Evolutionary conservation across 2,888 invertebrate genomes (phyloP).

Genomic region (Eupithecia subfuscata): DNA sequence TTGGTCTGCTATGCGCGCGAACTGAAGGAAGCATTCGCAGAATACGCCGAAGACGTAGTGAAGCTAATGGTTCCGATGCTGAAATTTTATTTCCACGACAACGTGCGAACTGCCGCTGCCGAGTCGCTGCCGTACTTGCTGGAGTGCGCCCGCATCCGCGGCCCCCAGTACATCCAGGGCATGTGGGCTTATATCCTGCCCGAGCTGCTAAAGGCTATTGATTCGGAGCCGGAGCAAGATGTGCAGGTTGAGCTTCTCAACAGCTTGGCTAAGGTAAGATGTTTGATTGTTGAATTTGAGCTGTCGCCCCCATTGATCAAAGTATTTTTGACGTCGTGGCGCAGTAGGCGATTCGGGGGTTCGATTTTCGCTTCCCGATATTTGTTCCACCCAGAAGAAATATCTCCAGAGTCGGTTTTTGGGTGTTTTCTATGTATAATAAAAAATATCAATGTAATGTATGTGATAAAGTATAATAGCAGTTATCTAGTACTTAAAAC

Average conservation of each 20-base stretch:
- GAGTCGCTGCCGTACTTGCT: conserved; percentile 94
- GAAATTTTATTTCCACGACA: conserved; percentile 97
- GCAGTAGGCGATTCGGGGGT: not conserved
- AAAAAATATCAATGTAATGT: no score
- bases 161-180: conserved; percentile 85
- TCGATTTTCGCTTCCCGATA: not conserved
- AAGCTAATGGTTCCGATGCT: conserved; percentile 94
- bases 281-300: not conserved
- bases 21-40: conserved; percentile 90
- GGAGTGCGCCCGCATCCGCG: conserved; percentile 93
- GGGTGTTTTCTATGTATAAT: no score
- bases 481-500: no score
- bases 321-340: not conserved
- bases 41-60: conserved; percentile 87
- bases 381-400: not conserved
- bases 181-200: conserved; percentile 97
- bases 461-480: no score
- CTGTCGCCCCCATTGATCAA: not conserved
- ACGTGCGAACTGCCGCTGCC: conserved; percentile 96
- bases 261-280: conserved; percentile 88
- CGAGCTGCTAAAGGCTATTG: conserved; percentile 93
- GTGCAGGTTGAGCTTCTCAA: conserved; percentile 93
- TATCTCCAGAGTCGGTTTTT: no score
- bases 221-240: conserved; percentile 95
- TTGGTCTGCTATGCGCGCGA: conserved; percentile 97